Evolutionary conservation across 2,113 vertebrate species (phyloP).

Genomic region (Butorides virescens): DNA sequence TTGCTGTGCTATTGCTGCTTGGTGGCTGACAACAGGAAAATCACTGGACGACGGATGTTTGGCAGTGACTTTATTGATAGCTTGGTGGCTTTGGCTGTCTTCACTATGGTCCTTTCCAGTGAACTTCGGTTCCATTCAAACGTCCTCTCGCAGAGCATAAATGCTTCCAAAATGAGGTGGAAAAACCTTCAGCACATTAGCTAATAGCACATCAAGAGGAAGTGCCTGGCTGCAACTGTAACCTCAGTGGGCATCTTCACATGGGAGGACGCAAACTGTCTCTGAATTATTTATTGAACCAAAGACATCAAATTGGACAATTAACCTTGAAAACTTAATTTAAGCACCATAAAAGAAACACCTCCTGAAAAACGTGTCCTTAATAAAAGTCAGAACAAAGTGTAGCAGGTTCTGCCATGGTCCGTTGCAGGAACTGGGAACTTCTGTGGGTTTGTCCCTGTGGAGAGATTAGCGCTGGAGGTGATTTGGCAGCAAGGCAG

Average conservation of each 20-base stretch:
- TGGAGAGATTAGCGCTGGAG: not conserved
- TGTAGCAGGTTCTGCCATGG: not conserved
- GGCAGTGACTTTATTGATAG: not conserved
- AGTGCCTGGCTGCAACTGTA: slow-evolving; percentile 18
- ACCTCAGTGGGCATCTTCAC: slow-evolving; percentile 52
- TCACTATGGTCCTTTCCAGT: not conserved
- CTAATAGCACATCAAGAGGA: slow-evolving; percentile 57
- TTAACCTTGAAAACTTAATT: slow-evolving; percentile 72
- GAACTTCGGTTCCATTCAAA: slow-evolving; percentile 37
- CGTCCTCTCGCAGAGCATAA: slow-evolving; percentile 1
- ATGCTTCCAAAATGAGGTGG: slow-evolving; percentile 37
- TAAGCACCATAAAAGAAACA: slow-evolving; percentile 45
- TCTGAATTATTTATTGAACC: slow-evolving; percentile 67
- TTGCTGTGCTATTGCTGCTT: not conserved
- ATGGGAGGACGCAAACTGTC: slow-evolving; percentile 37
- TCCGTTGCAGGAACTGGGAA: not conserved
- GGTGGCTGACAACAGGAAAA: slow-evolving; percentile 13
- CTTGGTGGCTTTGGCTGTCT: slow-evolving; percentile 42
- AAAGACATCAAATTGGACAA: slow-evolving; percentile 64
- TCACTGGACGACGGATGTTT: not conserved
- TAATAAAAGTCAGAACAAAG: slow-evolving; percentile 40
- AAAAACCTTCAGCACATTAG: slow-evolving; percentile 54
- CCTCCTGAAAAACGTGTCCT: not conserved
- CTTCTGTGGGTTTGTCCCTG: not conserved
- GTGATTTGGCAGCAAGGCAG: not conserved